Conservation (phyloP, 2,888 invertebrate species). For the Artemia sinica region DNA sequence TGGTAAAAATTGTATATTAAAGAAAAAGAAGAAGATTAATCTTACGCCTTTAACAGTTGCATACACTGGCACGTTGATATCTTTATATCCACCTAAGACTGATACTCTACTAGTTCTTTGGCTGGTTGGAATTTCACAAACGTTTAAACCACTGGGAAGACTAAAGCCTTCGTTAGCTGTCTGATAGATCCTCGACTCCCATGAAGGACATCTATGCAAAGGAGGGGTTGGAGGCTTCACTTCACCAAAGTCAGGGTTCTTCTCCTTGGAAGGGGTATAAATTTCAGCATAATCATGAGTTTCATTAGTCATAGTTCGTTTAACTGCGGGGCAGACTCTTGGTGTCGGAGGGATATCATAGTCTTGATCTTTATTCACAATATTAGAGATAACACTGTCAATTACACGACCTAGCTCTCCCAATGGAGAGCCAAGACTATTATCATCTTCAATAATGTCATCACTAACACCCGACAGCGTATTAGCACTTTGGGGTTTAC, state of each 20-base stretch:
- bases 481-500: conserved; percentile 17
- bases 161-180: conserved; percentile 36
- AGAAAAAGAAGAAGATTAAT: conserved; percentile 19
- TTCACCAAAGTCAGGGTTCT: conserved; percentile 26
- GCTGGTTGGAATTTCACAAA: not conserved
- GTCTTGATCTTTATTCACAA: conserved; percentile 11
- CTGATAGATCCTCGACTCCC: conserved; percentile 93
- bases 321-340: conserved; percentile 9
- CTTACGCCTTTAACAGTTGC: conserved; percentile 81
- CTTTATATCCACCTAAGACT: conserved; percentile 19
- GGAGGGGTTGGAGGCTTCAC: conserved; percentile 70
- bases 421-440: conserved; percentile 10
- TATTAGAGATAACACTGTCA: conserved; percentile 16
- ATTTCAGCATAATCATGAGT: conserved; percentile 79
- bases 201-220: conserved; percentile 63
- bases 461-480: conserved; percentile 20
- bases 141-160: conserved; percentile 16
- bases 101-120: conserved; percentile 16
- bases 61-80: conserved; percentile 58
- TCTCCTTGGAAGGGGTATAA: conserved; percentile 73
- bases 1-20: too few relatives aligned
- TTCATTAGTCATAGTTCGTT: conserved; percentile 28
- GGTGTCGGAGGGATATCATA: conserved; percentile 11
- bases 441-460: conserved; percentile 15
- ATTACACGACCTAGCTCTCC: conserved; percentile 21